Conservation (phyloP, 2,113 vertebrate species). For the Glaucidium brasilianum region DNA sequence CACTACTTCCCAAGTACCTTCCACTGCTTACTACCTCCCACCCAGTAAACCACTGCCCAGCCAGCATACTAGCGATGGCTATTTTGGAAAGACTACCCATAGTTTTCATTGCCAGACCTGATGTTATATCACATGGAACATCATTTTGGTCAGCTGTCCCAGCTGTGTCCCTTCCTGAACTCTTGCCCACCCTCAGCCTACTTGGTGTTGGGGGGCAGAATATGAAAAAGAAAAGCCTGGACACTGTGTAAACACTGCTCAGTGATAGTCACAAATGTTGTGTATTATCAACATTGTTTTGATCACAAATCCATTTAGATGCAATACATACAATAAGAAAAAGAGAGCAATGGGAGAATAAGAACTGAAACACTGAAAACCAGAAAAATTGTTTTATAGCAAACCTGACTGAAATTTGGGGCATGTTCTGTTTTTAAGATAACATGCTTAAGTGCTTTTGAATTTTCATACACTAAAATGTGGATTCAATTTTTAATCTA, state of each 20-base stretch:
- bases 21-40: background rate
- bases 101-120: background rate
- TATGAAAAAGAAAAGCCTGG: background rate
- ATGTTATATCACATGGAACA: background rate
- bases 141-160: background rate
- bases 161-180: background rate
- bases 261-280: background rate
- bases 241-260: background rate
- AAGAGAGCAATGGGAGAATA: background rate
- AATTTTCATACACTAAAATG: background rate
- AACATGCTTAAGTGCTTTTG: background rate
- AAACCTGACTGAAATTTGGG: background rate
- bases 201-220: background rate
- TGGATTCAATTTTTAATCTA: background rate
- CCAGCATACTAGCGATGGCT: background rate
- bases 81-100: background rate
- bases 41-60: background rate
- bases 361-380: background rate
- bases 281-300: background rate
- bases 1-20: background rate
- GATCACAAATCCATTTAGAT: background rate
- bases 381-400: background rate
- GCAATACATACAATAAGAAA: background rate
- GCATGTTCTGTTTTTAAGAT: background rate
- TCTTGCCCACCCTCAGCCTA: background rate